Percentiles rank a stretch among this genome's conserved stretches.
These are phyloP conservation scores for Pimephales promelas DNA, from an alignment of 2,113 vertebrate genomes.

Conservation along the genomic window DNA sequence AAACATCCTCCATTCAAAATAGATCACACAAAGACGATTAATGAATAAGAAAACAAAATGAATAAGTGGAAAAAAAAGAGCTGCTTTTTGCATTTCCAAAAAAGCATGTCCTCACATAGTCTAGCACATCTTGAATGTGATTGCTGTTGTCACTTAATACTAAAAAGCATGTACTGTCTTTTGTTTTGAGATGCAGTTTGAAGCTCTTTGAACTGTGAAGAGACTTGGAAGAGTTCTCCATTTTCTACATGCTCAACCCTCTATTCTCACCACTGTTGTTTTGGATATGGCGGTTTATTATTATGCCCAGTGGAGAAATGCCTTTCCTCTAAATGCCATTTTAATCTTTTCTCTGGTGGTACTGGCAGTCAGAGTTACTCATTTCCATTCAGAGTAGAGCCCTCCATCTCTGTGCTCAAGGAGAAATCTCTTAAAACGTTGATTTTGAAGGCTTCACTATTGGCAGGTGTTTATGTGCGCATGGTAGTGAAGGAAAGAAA, in stretches of 20 bases:
- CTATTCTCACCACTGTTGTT: slow-evolving; percentile 61
- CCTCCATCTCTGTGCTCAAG: slow-evolving; percentile 49
- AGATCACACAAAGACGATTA: neutral
- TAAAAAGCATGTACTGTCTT: neutral
- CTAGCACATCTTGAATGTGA: slow-evolving; percentile 3
- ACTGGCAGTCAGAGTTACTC: slow-evolving; percentile 57
- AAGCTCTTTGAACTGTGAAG: slow-evolving; percentile 71
- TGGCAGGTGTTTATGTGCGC: slow-evolving; percentile 6
- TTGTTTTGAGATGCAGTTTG: slow-evolving; percentile 50
- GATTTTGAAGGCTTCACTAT: slow-evolving; percentile 28
- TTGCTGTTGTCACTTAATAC: neutral
- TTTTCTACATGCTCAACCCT: slow-evolving; percentile 62
- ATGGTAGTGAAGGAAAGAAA: neutral
- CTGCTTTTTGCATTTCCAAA: neutral
- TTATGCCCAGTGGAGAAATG: slow-evolving; percentile 63
- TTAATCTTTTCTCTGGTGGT: slow-evolving; percentile 59
- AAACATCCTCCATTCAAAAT: neutral
- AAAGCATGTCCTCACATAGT: neutral
- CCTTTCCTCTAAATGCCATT: slow-evolving; percentile 58
- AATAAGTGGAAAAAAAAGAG: neutral
- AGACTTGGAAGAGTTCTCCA: slow-evolving; percentile 66
- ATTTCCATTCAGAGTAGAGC: slow-evolving; percentile 54
- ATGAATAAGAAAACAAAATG: too few relatives aligned
- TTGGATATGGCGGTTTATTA: slow-evolving; percentile 67
- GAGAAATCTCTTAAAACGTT: slow-evolving; percentile 29